These are phyloP conservation scores for Bemisia tabaci DNA, from an alignment of 1,140 invertebrate genomes.

Conservation along the genomic window DNA sequence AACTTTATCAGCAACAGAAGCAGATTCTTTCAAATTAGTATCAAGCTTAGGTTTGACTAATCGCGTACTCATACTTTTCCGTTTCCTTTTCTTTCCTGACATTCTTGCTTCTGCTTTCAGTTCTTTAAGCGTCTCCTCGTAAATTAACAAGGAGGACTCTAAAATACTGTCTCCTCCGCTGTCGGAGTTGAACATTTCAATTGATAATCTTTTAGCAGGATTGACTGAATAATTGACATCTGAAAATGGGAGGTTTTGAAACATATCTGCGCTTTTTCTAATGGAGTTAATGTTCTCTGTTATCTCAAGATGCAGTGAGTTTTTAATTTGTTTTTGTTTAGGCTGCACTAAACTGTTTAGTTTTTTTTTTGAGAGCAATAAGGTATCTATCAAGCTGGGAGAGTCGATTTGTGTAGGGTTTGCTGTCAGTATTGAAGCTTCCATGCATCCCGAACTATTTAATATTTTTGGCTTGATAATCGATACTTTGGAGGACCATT, in stretches of 20 bases:
- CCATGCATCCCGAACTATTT: too few relatives aligned
- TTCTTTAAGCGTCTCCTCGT: background rate
- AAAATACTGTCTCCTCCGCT: conserved; percentile 23
- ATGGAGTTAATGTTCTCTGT: too few relatives aligned
- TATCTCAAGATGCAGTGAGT: too few relatives aligned
- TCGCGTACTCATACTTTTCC: background rate
- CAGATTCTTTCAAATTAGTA: background rate
- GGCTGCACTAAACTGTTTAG: too few relatives aligned
- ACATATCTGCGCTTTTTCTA: background rate
- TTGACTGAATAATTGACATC: background rate
- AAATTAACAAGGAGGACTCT: conserved; percentile 14
- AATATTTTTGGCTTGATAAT: too few relatives aligned
- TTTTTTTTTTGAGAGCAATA: background rate
- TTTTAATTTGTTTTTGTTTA: too few relatives aligned
- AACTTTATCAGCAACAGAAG: background rate
- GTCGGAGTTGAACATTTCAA: conserved; percentile 21
- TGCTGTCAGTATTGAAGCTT: too few relatives aligned
- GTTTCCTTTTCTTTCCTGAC: background rate
- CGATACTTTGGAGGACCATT: too few relatives aligned
- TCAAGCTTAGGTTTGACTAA: background rate
- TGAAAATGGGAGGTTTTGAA: background rate
- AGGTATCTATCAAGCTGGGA: background rate
- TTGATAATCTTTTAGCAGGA: background rate
- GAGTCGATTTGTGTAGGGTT: background rate
- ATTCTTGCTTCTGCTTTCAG: background rate